A percentile compares a stretch with the other conserved stretches of the same genome.
Conservation (phyloP, 2,113 vertebrate genomes). For the Scolopax mira region DNA sequence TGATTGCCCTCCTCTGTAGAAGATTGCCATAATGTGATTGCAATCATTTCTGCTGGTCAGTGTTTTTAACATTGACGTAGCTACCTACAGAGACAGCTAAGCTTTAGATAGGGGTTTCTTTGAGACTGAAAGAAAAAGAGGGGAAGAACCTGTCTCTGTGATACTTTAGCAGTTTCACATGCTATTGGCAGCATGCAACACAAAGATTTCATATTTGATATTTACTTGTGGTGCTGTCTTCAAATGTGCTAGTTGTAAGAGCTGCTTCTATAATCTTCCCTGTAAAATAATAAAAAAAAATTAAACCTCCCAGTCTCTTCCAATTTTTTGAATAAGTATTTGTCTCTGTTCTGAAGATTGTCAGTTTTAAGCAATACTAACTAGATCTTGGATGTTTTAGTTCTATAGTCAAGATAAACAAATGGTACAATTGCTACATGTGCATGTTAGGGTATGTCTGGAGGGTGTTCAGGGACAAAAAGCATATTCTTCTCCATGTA, state of each 20-base stretch:
- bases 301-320: not conserved
- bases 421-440: not conserved
- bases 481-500: not conserved
- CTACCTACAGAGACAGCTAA: not conserved
- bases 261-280: not conserved
- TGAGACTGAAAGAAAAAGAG: not conserved
- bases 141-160: not conserved
- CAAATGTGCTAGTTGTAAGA: not conserved
- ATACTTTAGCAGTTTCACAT: not conserved
- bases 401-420: not conserved
- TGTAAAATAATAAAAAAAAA: not conserved
- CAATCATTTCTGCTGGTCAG: constrained; percentile 14
- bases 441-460: rapidly evolving
- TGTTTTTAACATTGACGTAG: not conserved
- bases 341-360: not conserved
- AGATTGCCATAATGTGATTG: not conserved
- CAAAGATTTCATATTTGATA: not conserved
- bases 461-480: not conserved
- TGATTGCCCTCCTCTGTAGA: not conserved
- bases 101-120: not conserved
- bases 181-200: not conserved
- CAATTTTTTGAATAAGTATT: not conserved
- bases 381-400: not conserved
- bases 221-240: not conserved
- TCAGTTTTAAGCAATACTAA: not conserved